Conservation (phyloP, 2,797 vertebrate species). For the Geotria australis region DNA sequence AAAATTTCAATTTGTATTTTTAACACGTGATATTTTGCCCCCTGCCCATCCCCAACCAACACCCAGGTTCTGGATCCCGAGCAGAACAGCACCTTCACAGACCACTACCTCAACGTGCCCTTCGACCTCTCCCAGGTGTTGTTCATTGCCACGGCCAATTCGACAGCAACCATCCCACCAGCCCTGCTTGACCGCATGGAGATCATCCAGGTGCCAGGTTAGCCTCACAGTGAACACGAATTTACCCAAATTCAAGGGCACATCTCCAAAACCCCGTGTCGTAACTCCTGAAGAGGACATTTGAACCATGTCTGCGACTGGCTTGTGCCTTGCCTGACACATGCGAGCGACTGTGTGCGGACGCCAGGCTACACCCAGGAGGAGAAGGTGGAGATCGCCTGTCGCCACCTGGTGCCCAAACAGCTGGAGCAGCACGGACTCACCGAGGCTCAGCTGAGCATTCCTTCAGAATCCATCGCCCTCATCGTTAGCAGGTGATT, state of each 20-base stretch:
- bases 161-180: slow-evolving; percentile 51
- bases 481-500: slow-evolving; percentile 54
- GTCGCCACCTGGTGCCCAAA: slow-evolving; percentile 72
- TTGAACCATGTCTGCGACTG: no score
- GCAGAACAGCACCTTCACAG: slow-evolving; percentile 88
- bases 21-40: no score
- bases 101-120: slow-evolving; percentile 81
- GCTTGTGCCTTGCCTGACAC: no score
- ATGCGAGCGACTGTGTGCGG: background rate
- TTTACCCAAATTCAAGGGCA: no score
- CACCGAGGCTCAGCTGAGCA: slow-evolving; percentile 57
- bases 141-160: slow-evolving; percentile 88
- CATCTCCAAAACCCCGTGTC: no score
- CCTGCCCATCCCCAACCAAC: no score
- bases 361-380: slow-evolving; percentile 66
- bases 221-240: background rate
- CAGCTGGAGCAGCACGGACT: slow-evolving; percentile 76
- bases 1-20: no score
- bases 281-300: no score
- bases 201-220: slow-evolving; percentile 79
- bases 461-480: slow-evolving; percentile 48
- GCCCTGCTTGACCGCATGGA: slow-evolving; percentile 91
- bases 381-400: slow-evolving; percentile 87
- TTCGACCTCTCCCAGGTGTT: slow-evolving; percentile 96
- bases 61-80: slow-evolving; percentile 70